These are phyloP conservation scores for Ptiloglossa arizonensis DNA, from an alignment of 1,140 invertebrate species.

Conservation along the genomic window DNA sequence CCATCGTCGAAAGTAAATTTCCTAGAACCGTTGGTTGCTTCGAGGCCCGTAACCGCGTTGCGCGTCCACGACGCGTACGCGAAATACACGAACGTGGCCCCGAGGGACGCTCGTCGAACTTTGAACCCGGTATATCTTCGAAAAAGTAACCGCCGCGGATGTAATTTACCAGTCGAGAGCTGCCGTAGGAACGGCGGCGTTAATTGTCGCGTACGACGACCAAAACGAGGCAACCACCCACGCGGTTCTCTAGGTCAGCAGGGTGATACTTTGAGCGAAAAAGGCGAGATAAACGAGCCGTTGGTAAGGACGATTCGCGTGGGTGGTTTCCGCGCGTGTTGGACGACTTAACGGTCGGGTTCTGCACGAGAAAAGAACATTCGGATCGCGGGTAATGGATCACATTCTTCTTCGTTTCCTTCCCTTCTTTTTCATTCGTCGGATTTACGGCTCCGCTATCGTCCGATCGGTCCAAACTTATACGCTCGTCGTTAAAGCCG, in stretches of 20 bases:
- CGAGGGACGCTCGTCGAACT: no score
- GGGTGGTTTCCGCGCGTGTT: constrained; percentile 43
- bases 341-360: constrained; percentile 28
- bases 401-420: constrained; percentile 11
- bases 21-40: constrained; percentile 54
- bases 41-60: constrained; percentile 24
- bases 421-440: not conserved
- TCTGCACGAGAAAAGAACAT: constrained; percentile 18
- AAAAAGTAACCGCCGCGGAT: no score
- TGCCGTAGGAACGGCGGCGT: no score
- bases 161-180: no score
- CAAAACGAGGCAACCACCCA: constrained; percentile 39
- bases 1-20: constrained; percentile 61
- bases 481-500: not conserved
- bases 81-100: no score
- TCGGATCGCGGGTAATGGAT: constrained; percentile 27
- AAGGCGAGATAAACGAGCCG: constrained; percentile 57
- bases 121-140: no score
- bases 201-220: constrained; percentile 46
- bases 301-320: constrained; percentile 57
- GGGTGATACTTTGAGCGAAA: constrained; percentile 61
- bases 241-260: constrained; percentile 58
- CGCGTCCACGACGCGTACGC: not conserved
- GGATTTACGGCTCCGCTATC: not conserved
- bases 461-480: not conserved